phyloP scores from a whole-genome alignment of 2,797 vertebrate genomes.

The Vultur gryphus region DNA sequence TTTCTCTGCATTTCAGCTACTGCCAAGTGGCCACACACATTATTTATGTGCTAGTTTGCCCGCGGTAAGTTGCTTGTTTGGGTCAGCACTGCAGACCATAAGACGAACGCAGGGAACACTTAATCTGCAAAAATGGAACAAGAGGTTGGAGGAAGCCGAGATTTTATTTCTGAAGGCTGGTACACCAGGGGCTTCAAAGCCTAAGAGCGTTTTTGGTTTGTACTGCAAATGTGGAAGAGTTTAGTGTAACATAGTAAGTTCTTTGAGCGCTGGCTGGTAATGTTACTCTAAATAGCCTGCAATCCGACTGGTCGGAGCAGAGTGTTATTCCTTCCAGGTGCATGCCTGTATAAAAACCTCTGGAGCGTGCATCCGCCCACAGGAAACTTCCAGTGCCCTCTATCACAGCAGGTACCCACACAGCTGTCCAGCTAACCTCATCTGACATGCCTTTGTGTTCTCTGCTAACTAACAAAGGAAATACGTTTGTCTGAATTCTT shows the following conservation, averaged over 20 bases:
- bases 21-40: neutral
- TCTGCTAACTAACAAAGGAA: neutral
- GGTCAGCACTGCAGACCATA: neutral
- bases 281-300: slow-evolving; percentile 55
- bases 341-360: slow-evolving; percentile 47
- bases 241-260: neutral
- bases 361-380: neutral
- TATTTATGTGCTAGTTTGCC: neutral
- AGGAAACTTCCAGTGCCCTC: neutral
- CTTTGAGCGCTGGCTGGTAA: neutral
- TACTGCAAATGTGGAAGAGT: neutral
- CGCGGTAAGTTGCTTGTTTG: neutral
- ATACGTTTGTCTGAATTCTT: neutral
- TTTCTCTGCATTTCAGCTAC: neutral
- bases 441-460: fast-evolving
- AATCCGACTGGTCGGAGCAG: neutral
- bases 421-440: neutral
- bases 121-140: neutral
- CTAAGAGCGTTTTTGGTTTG: neutral
- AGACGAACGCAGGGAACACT: fast-evolving
- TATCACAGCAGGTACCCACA: neutral
- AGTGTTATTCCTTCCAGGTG: slow-evolving; percentile 31
- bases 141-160: neutral
- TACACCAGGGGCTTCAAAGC: neutral
- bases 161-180: neutral